A percentile compares a stretch with the other conserved stretches of the same genome.
These are phyloP conservation scores for Emys orbicularis DNA, from an alignment of 2,797 vertebrate genomes.

Conservation along the genomic window DNA sequence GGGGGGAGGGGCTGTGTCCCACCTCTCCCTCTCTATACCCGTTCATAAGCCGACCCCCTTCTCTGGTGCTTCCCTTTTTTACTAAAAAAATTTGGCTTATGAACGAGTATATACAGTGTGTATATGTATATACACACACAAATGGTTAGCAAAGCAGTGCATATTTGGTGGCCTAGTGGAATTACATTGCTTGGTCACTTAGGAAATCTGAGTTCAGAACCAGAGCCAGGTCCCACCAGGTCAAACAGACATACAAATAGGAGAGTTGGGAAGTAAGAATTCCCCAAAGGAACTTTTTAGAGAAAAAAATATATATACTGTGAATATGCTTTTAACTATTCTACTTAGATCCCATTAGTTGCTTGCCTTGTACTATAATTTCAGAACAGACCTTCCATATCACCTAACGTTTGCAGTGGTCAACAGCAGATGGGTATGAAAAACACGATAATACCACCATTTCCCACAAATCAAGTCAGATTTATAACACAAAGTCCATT, in stretches of 20 bases:
- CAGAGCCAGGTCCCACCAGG: neutral
- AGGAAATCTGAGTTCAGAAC: neutral
- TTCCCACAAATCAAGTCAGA: neutral
- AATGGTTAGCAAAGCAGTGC: neutral
- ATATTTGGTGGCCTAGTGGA: neutral
- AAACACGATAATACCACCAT: neutral
- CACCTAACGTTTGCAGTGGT: neutral
- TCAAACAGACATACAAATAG: neutral
- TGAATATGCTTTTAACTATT: neutral
- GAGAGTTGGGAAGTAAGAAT: neutral
- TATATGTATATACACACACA: fast-evolving
- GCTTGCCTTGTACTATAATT: neutral
- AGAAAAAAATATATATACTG: neutral
- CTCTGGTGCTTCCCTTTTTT: too few species aligned
- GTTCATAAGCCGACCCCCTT: too few species aligned
- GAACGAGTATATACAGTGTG: too few species aligned
- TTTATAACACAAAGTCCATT: neutral
- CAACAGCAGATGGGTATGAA: neutral
- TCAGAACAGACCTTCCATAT: neutral
- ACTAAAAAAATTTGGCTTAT: too few species aligned
- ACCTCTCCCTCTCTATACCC: too few species aligned
- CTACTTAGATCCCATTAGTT: neutral
- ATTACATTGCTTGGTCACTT: neutral
- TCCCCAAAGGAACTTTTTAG: neutral
- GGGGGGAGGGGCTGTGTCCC: too few species aligned